Evolutionary conservation across 2,888 invertebrate genomes (phyloP).

Genomic region (Scaptomyza polygonia): DNA sequence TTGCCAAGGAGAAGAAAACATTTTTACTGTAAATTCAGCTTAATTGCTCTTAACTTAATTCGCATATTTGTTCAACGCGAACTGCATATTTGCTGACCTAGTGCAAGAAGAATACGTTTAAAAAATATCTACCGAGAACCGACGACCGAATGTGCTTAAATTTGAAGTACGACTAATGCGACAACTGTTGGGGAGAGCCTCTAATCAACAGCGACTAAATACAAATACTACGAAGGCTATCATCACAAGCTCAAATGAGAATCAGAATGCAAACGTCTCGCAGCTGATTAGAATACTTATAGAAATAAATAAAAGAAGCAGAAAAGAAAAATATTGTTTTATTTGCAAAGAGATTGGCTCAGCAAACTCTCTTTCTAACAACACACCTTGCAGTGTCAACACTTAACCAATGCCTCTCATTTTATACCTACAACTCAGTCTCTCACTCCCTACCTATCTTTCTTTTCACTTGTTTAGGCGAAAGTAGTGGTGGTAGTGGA

Average conservation of each 20-base stretch:
- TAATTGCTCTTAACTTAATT: neutral
- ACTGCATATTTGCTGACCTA: neutral
- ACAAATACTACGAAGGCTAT: conserved; percentile 72
- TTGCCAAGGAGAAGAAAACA: too few relatives aligned
- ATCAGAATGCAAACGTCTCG: conserved; percentile 33
- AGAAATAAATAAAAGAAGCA: conserved; percentile 9
- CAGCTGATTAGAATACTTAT: conserved; percentile 72
- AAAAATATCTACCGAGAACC: conserved; percentile 12
- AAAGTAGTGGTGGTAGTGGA: conserved; percentile 51
- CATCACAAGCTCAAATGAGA: conserved; percentile 61
- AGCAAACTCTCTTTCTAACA: conserved; percentile 1
- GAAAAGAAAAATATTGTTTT: conserved; percentile 35
- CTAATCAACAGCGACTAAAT: conserved; percentile 62
- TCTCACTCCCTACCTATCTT: conserved; percentile 4
- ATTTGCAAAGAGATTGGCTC: conserved; percentile 52
- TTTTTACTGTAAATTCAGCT: neutral
- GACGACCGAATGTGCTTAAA: conserved; percentile 55
- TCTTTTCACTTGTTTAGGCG: conserved; percentile 25
- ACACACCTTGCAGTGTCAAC: conserved; percentile 1
- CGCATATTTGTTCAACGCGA: neutral
- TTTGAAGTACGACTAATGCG: conserved; percentile 57
- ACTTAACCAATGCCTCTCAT: conserved; percentile 18
- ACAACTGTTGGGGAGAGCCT: conserved; percentile 27
- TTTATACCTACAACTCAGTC: conserved; percentile 1
- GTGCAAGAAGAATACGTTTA: neutral